phyloP scores from a whole-genome alignment of 2,797 vertebrate species.

The Enteromius paludinosus region DNA sequence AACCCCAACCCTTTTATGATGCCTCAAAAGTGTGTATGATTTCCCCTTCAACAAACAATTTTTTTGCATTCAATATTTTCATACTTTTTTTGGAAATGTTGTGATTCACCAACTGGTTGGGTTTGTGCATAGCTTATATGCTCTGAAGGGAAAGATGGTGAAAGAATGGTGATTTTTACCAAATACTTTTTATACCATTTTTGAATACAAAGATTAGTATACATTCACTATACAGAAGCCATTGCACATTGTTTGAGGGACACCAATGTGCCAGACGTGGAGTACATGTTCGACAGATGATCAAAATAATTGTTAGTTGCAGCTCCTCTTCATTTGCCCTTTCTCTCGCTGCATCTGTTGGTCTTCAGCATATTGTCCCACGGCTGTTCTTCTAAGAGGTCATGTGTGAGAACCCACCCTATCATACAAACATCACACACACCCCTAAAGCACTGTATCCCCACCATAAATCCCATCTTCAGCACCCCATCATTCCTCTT shows the following conservation, averaged over 20 bases:
- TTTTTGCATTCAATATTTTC: neutral
- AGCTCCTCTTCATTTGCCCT: neutral
- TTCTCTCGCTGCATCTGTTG: neutral
- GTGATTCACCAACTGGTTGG: neutral
- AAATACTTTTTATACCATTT: neutral
- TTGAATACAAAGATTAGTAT: neutral
- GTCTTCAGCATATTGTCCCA: conserved; percentile 3
- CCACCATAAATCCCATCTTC: conserved; percentile 46
- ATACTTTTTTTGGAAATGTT: neutral
- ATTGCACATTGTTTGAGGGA: neutral
- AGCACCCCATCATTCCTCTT: conserved; percentile 46
- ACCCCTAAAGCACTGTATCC: conserved; percentile 19
- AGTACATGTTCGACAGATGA: neutral
- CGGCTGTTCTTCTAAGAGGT: conserved; percentile 18
- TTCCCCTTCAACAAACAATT: neutral
- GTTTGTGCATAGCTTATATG: neutral
- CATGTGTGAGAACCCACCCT: neutral
- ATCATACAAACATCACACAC: conserved; percentile 16
- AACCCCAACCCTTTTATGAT: neutral
- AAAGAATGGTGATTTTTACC: neutral
- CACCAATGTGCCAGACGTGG: neutral
- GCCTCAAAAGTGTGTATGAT: too few species aligned
- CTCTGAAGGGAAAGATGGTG: neutral
- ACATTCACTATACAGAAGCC: neutral
- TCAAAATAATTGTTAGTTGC: neutral